These are phyloP conservation scores for Cisticola juncidis DNA, from an alignment of 2,113 vertebrate species.

Conservation along the genomic window DNA sequence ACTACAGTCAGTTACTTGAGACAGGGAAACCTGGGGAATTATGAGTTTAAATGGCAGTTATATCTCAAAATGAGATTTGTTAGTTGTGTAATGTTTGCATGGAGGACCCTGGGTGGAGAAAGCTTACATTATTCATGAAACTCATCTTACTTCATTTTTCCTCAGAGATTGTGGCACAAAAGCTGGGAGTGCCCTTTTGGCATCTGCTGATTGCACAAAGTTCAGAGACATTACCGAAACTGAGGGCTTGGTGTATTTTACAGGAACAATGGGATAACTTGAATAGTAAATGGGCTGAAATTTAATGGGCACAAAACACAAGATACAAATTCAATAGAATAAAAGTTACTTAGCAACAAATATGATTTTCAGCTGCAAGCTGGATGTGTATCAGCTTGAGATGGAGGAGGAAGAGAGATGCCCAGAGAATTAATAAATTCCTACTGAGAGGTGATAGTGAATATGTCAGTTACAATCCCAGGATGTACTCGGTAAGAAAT, in stretches of 20 bases:
- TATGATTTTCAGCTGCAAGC: conserved; percentile 19
- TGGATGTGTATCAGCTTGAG: neutral
- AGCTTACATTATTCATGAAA: neutral
- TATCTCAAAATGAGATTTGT: neutral
- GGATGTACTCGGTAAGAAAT: neutral
- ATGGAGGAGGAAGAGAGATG: neutral
- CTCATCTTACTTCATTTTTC: neutral
- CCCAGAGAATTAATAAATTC: neutral
- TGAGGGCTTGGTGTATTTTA: neutral
- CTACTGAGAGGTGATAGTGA: neutral
- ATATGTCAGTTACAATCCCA: neutral
- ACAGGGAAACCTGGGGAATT: neutral
- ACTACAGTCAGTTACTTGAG: neutral
- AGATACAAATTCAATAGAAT: conserved; percentile 5
- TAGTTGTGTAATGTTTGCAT: neutral
- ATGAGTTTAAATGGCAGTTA: neutral
- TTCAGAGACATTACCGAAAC: neutral
- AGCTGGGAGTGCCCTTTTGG: neutral
- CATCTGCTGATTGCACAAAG: neutral
- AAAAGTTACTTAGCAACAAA: conserved; percentile 54
- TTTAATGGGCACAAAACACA: neutral
- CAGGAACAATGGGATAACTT: neutral
- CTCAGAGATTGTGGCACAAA: neutral
- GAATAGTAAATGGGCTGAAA: neutral
- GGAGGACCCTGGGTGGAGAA: neutral